Evolutionary conservation across 1,140 invertebrate species (phyloP), one percentile per base, ranked within the genome.

Genomic region (Prorops nasuta): DNA sequence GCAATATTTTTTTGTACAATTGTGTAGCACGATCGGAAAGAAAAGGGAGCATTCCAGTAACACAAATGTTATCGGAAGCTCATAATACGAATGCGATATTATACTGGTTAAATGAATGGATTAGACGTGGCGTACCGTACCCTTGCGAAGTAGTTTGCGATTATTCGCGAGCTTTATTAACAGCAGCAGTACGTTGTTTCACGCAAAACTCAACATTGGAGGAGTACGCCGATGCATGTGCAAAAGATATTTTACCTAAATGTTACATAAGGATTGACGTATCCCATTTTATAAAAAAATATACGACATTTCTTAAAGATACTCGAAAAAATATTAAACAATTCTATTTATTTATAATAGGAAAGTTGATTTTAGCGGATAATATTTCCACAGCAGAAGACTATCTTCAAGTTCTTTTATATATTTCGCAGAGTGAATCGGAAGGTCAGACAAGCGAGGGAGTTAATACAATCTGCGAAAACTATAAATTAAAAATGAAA

Each of bases 101-200:
- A 40, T 16, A 37, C 14, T 51, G 49, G 49, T 28, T 63, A 31
- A 36, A 36, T 38, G 45, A 60, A 44, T 64, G 54, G 54, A 34
- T 49, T n/a, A 17, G 35, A 50, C 49, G 36, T n/a, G 54, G 51
- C 12, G 48, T 48, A 28, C 14, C 16, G 21, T 10, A 6, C 49
- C 62, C 59, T 3, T 54, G 54, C 36, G 40, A 50, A 28, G 36
- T 62, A n/a, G 47, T 57, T 14, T 39, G 36, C 32, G 60, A 64
- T 19, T 15, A 14, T 21, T 56, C 47, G n/a, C 44, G 3, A 19
- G 60, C 60, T 0, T 42, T 64, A 9, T 36, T 56, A 21, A 36
- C 24, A 16, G 60, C 52, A 28, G 28, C 45, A 19, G 18, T 51
- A 18, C 21, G 40, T 35, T 36, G 44, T 24, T 63, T 50, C 49